Conservation (phyloP, 2,113 vertebrate species). For the Apteryx mantelli region DNA sequence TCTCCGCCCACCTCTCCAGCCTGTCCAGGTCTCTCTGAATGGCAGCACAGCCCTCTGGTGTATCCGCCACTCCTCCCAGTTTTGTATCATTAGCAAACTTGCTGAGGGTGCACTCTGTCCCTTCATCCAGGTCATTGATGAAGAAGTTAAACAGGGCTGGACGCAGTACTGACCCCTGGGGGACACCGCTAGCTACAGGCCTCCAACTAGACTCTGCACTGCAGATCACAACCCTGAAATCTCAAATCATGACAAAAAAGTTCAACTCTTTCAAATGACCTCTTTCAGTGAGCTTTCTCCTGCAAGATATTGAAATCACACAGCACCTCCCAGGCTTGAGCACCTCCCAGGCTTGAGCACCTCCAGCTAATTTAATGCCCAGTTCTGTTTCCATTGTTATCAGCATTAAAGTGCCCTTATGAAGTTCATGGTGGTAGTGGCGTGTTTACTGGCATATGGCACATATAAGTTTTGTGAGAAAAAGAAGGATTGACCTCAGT, state of each 20-base stretch:
- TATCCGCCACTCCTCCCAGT: too few species aligned
- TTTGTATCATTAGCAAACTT: too few species aligned
- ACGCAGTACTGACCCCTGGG: too few species aligned
- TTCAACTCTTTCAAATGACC: not conserved
- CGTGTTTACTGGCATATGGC: not conserved
- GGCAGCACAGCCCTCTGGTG: too few species aligned
- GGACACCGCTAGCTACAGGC: too few species aligned
- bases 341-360: not conserved
- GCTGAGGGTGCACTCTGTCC: too few species aligned
- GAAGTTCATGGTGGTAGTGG: not conserved
- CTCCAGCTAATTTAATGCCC: not conserved
- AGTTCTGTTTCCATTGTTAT: not conserved
- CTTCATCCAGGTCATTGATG: too few species aligned
- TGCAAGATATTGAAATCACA: not conserved
- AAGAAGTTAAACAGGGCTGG: too few species aligned
- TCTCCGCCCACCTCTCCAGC: too few species aligned
- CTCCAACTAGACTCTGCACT: too few species aligned
- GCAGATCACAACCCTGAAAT: too few species aligned
- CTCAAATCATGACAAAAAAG: not conserved
- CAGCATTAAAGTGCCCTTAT: not conserved
- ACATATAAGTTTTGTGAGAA: not conserved
- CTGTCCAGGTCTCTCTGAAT: too few species aligned
- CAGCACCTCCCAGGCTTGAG: not conserved
- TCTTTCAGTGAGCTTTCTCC: not conserved
- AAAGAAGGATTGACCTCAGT: not conserved